Conservation (phyloP, 2,113 vertebrate species). For the Aramus guarauna region DNA sequence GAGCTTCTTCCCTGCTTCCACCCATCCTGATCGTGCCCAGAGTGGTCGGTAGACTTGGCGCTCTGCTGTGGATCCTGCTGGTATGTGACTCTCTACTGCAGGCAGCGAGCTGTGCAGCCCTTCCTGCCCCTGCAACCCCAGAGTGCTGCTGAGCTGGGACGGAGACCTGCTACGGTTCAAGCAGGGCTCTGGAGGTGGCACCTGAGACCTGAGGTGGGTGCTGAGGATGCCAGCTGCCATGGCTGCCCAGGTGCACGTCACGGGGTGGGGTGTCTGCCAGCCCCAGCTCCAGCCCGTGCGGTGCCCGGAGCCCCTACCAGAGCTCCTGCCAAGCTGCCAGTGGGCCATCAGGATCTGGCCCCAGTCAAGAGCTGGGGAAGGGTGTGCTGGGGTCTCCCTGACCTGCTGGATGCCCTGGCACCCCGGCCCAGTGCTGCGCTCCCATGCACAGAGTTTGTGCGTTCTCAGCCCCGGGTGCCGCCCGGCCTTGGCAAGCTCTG, state of each 20-base stretch:
- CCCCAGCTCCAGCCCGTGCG: background rate
- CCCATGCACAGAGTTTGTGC: background rate
- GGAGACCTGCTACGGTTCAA: accelerated
- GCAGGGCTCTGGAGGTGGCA: background rate
- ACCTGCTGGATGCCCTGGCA: no score
- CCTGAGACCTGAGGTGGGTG: background rate
- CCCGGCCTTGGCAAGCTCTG: background rate
- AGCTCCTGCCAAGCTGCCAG: background rate
- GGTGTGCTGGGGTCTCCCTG: background rate
- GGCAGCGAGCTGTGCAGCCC: background rate
- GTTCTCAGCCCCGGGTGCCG: background rate
- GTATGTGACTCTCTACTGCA: no score
- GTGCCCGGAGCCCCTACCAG: background rate
- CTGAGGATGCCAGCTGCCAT: background rate
- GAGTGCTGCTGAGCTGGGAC: background rate
- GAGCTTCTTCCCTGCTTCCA: background rate
- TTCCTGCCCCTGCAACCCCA: background rate
- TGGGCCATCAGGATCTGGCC: background rate
- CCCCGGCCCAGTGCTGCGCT: background rate
- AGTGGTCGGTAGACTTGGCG: background rate
- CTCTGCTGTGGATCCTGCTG: background rate
- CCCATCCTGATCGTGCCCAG: background rate
- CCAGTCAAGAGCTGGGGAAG: background rate
- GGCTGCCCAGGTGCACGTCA: no score
- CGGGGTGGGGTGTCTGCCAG: background rate